A percentile compares a stretch with the other conserved stretches of the same genome.
Evolutionary conservation across 2,113 vertebrate species (phyloP).

Genomic region (Gobio gobio): DNA sequence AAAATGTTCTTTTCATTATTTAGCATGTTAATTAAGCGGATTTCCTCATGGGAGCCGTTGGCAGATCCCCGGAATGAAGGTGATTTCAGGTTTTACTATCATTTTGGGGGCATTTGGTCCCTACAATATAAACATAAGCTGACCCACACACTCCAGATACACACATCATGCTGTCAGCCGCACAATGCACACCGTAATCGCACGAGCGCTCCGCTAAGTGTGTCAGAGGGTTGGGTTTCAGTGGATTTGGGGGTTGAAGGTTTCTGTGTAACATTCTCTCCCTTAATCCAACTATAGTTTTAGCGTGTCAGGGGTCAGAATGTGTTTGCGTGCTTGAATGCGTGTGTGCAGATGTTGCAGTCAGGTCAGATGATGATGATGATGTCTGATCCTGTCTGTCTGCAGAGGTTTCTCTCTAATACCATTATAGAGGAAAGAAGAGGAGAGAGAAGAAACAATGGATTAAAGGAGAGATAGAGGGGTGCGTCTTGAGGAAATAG

Average conservation of each 20-base stretch:
- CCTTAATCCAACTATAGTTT: slow-evolving; percentile 43
- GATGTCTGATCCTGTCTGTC: slow-evolving; percentile 22
- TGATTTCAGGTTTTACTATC: slow-evolving; percentile 14
- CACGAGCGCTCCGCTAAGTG: slow-evolving; percentile 34
- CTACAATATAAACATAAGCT: slow-evolving; percentile 18
- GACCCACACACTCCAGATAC: neutral
- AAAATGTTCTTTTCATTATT: neutral
- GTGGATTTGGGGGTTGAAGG: slow-evolving; percentile 46
- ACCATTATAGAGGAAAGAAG: neutral
- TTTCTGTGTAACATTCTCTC: slow-evolving; percentile 25
- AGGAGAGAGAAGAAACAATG: neutral
- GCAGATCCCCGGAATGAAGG: neutral
- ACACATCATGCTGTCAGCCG: slow-evolving; percentile 31
- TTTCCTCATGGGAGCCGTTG: neutral
- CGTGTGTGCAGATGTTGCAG: slow-evolving; percentile 5
- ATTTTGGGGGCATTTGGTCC: slow-evolving; percentile 13
- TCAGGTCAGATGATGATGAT: neutral
- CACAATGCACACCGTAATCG: slow-evolving; percentile 15
- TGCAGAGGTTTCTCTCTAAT: slow-evolving; percentile 17
- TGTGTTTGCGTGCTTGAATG: slow-evolving; percentile 30
- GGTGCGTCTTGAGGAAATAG: neutral
- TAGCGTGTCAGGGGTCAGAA: slow-evolving; percentile 35
- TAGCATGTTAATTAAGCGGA: slow-evolving; percentile 17
- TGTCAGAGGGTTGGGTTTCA: slow-evolving; percentile 44
- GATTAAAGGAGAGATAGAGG: neutral